phyloP scores from a whole-genome alignment of 1,140 invertebrate species.

The Drosophila insularis region DNA sequence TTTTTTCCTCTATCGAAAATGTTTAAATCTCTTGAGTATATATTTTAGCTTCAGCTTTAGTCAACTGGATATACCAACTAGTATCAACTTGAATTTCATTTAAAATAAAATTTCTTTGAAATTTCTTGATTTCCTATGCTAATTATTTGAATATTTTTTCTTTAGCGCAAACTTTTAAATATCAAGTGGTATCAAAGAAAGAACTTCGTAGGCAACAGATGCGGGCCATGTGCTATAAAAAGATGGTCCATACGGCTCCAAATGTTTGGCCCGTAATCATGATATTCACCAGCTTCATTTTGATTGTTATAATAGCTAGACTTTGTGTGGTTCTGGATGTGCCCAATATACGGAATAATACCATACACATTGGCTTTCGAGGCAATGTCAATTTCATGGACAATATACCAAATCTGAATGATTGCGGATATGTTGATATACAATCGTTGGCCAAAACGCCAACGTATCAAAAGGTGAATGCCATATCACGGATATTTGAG shows the following conservation, averaged over 20 bases:
- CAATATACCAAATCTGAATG: slow-evolving; percentile 39
- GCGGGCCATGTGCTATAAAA: slow-evolving; percentile 70
- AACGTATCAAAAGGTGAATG: not conserved
- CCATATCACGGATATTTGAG: slow-evolving; percentile 20
- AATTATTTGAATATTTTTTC: not conserved
- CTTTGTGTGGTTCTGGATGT: slow-evolving; percentile 42
- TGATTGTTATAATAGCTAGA: slow-evolving; percentile 54
- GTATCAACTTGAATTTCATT: too few relatives aligned
- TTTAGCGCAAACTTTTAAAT: slow-evolving; percentile 66
- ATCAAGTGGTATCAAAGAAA: slow-evolving; percentile 53
- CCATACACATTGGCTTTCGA: slow-evolving; percentile 42
- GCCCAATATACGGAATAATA: slow-evolving; percentile 23
- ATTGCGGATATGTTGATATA: slow-evolving; percentile 57
- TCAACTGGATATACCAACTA: too few relatives aligned
- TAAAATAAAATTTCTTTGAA: too few relatives aligned
- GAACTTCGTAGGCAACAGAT: slow-evolving; percentile 49
- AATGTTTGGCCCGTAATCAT: slow-evolving; percentile 68
- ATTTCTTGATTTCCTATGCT: too few relatives aligned
- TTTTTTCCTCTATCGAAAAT: too few relatives aligned
- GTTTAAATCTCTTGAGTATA: too few relatives aligned
- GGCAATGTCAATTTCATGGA: not conserved
- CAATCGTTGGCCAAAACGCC: not conserved
- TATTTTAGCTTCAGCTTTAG: too few relatives aligned
- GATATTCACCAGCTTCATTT: slow-evolving; percentile 52
- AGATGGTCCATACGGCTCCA: slow-evolving; percentile 66